Percentiles rank a stretch among this genome's conserved stretches.
Conservation (phyloP, 30 jellyfish, hydroid and myxozoan species). For the Aurelia coerulea region DNA sequence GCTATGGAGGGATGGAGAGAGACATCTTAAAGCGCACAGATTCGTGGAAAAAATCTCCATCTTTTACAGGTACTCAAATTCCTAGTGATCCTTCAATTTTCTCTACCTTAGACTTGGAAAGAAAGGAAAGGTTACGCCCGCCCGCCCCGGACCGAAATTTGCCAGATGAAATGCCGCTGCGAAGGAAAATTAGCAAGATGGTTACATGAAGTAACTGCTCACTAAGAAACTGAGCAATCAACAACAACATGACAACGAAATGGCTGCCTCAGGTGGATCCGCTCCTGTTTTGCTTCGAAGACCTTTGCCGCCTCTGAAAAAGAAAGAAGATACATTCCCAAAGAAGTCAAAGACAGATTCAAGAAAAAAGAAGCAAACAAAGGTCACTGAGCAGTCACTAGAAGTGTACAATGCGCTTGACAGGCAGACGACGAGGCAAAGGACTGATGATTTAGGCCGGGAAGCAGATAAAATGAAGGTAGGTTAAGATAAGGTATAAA, state of each 20-base stretch:
- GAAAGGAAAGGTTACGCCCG: too few species aligned
- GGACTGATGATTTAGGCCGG: constrained; percentile 18
- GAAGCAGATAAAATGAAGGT: constrained; percentile 49
- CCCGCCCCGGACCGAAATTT: too few species aligned
- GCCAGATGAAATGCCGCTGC: not conserved
- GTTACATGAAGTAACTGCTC: too few species aligned
- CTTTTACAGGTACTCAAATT: too few species aligned
- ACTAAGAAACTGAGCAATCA: constrained; percentile 38
- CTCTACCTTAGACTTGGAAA: too few species aligned
- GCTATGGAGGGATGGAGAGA: too few species aligned
- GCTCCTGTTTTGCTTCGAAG: constrained; percentile 61
- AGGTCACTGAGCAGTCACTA: not conserved
- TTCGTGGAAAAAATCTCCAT: too few species aligned
- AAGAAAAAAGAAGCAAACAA: not conserved
- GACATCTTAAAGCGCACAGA: too few species aligned
- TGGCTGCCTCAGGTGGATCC: constrained; percentile 58
- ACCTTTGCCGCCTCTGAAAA: constrained; percentile 66
- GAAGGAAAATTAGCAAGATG: too few species aligned
- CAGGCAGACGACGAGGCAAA: constrained; percentile 39
- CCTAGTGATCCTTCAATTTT: too few species aligned
- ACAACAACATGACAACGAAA: constrained; percentile 71
- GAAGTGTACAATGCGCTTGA: constrained; percentile 15
- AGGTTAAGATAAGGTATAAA: not conserved
- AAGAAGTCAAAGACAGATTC: not conserved
- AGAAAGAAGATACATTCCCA: constrained; percentile 8